Percentiles rank a stretch among this genome's conserved stretches.
phyloP scores from a whole-genome alignment of 2,797 vertebrate genomes.

The Poeciliopsis paucimaculata region DNA sequence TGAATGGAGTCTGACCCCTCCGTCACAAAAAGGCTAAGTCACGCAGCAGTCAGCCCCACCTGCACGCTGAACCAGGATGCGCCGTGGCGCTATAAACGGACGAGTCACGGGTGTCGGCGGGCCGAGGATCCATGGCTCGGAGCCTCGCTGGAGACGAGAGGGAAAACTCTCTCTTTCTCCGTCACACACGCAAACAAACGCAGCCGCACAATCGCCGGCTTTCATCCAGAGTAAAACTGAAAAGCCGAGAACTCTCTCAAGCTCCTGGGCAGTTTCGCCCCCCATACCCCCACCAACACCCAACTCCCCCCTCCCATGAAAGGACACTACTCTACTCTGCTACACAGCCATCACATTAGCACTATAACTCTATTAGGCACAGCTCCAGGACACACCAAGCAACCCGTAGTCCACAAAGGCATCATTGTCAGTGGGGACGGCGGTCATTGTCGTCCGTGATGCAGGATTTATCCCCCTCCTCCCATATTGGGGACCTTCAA shows the following conservation, averaged over 20 bases:
- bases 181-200: conserved; percentile 29
- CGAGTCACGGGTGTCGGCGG: conserved; percentile 53
- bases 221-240: conserved; percentile 69
- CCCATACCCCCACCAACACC: neutral
- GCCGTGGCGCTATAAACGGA: conserved; percentile 38
- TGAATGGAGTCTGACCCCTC: neutral
- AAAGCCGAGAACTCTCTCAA: conserved; percentile 70
- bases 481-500: conserved; percentile 78
- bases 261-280: conserved; percentile 55
- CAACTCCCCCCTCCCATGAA: conserved; percentile 51
- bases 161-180: conserved; percentile 41
- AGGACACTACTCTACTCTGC: conserved; percentile 69
- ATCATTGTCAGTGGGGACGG: conserved; percentile 78
- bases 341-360: conserved; percentile 72
- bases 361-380: conserved; percentile 82
- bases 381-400: conserved; percentile 79
- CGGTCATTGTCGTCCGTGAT: conserved; percentile 71
- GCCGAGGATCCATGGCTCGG: conserved; percentile 46
- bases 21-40: conserved; percentile 25
- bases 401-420: conserved; percentile 74
- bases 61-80: conserved; percentile 23
- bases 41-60: conserved; percentile 26
- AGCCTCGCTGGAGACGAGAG: conserved; percentile 55
- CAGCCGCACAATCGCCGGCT: conserved; percentile 63
- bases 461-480: conserved; percentile 80